Base-by-base conservation (phyloP, 1,140 invertebrate genomes). In the Steinernema feltiae region DNA sequence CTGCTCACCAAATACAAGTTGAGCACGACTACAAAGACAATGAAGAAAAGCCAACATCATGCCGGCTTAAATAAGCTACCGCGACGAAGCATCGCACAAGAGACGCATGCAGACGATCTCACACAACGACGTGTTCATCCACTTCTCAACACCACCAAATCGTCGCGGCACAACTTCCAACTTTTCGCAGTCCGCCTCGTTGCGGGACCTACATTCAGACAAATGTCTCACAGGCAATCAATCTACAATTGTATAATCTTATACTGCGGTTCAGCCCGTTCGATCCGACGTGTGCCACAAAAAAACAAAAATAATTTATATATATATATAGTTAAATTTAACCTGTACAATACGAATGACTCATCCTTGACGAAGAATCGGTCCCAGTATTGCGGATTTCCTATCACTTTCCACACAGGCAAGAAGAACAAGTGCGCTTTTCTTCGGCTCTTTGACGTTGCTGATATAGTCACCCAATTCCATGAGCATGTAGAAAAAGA, bases 401-500 rank as follows among this genome's bases (percentile, higher is more conserved):
- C 2, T 21, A 3, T n/a, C 41, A 46, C n/a, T 46, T 46, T 63
- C 53, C 3, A 63, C 53, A 63, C n/a, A n/a, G n/a, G n/a, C n/a
- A n/a, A n/a, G n/a, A 63, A 27, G 53, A 63, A 15, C 53, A 27
- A 7, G n/a, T 63, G 2, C 3, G 24, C 24, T 63, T 63, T 27
- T 63, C 15, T 63, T 3, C 24, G 15, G 53, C 24, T 3, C 3
- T 3, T 15, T 27, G 7, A 15, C 53, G 15, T 27, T 7, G 24
- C 53, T 63, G 3, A 63, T 27, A 12, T 15, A 27, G 24, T 63
- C 24, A 3, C 53, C 53, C 12, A 12, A 63, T 7, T 3, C 3
- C 53, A 63, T 63, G 3, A 76, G 32, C 24, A 29, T 21, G 72
- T 74, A 76, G 72, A 76, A 76, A 35, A 76, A 76, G 1, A 31